Evolutionary conservation across 2,113 vertebrate genomes (phyloP).

Genomic region (Centrocercus urophasianus): DNA sequence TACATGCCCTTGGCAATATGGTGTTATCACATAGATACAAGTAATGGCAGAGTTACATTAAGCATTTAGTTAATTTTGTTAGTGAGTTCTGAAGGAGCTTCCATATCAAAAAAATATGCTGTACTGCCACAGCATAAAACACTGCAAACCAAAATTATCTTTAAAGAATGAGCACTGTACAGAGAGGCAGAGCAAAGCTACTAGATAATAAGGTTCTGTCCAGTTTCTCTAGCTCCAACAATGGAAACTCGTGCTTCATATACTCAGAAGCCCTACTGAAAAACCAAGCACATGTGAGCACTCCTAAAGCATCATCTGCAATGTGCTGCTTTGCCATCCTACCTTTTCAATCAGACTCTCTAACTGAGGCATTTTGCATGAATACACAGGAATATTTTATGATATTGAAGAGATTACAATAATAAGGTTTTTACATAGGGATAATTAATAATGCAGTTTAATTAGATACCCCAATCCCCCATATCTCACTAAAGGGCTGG

Average conservation of each 20-base stretch:
- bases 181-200: background rate
- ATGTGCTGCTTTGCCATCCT: background rate
- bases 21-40: background rate
- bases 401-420: background rate
- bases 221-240: background rate
- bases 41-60: background rate
- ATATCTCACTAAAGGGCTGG: background rate
- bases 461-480: background rate
- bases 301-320: background rate
- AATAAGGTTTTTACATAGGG: background rate
- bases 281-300: background rate
- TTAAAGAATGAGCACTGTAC: background rate
- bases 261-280: background rate
- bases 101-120: background rate
- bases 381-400: background rate
- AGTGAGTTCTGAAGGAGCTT: background rate
- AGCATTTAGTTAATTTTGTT: background rate
- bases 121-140: background rate
- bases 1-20: background rate
- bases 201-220: background rate
- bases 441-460: background rate
- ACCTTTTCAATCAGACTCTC: background rate
- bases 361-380: background rate
- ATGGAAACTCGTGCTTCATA: background rate
- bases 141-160: background rate